These are phyloP conservation scores for Eospalax fontanierii DNA, from an alignment of 2,797 vertebrate genomes.

Conservation along the genomic window DNA sequence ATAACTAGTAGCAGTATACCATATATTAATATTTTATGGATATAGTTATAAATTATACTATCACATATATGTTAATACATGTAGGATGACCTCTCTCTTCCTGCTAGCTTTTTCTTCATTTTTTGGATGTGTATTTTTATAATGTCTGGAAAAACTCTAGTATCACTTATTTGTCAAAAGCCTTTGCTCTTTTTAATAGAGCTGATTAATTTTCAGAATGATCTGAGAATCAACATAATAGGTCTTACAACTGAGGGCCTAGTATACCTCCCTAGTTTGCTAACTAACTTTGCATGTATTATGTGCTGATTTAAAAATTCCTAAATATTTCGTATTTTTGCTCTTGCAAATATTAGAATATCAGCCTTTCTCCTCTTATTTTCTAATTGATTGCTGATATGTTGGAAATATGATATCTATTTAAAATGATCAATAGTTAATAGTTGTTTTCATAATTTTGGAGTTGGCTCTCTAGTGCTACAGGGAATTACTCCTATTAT, in stretches of 20 bases:
- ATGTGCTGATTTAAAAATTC: neutral
- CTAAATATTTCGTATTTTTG: constrained; percentile 41
- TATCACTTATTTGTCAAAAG: neutral
- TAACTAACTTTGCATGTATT: neutral
- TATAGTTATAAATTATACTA: too few relatives aligned
- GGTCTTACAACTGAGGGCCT: neutral
- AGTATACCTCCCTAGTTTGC: neutral
- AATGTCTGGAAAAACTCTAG: constrained; percentile 37
- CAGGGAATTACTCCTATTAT: neutral
- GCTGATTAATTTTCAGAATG: neutral
- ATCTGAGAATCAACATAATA: neutral
- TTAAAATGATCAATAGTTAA: neutral
- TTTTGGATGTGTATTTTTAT: neutral
- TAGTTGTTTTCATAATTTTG: neutral
- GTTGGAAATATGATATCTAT: neutral
- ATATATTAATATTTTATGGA: neutral
- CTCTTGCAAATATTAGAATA: neutral
- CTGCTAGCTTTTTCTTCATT: neutral
- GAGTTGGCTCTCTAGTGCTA: neutral
- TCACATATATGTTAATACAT: neutral
- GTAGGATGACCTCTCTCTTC: neutral
- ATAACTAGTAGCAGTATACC: neutral
- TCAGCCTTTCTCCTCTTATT: neutral
- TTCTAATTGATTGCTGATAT: neutral
- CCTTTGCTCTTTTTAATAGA: constrained; percentile 1